phyloP scores from a whole-genome alignment of 1,140 invertebrate species.

The Lucilia sericata region DNA sequence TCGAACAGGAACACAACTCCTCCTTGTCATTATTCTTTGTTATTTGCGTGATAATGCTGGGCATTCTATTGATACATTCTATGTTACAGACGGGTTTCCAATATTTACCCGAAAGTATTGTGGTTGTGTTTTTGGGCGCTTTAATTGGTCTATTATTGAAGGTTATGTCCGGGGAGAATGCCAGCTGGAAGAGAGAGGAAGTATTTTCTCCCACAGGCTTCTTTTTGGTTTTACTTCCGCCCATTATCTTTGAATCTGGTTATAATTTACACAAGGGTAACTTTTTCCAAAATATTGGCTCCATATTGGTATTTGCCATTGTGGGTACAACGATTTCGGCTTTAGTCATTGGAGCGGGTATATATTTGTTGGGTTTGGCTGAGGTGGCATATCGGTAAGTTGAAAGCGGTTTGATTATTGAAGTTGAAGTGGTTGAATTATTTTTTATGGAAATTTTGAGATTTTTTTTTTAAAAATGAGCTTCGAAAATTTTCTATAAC shows the following conservation, averaged over 20 bases:
- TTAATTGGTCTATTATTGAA: conserved; percentile 92
- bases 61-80: conserved; percentile 93
- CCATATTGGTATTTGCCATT: conserved; percentile 95
- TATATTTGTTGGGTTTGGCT: conserved; percentile 92
- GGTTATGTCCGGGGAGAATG: conserved; percentile 89
- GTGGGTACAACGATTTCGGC: conserved; percentile 97
- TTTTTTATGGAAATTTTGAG: not conserved
- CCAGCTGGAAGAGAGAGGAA: conserved; percentile 96
- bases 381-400: conserved; percentile 83
- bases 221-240: conserved; percentile 95
- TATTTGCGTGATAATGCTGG: conserved; percentile 89
- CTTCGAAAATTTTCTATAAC: too few relatives aligned
- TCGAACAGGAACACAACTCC: conserved; percentile 95
- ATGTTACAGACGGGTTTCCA: conserved; percentile 96
- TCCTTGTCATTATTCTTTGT: conserved; percentile 98
- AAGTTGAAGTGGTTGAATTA: conserved; percentile 71
- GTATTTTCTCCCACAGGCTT: conserved; percentile 97
- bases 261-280: conserved; percentile 99
- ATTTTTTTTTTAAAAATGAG: too few relatives aligned
- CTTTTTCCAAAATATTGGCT: conserved; percentile 98
- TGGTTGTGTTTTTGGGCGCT: conserved; percentile 95
- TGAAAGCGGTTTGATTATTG: conserved; percentile 51
- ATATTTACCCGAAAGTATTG: conserved; percentile 96
- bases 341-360: conserved; percentile 88
- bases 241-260: conserved; percentile 98